Percentiles rank a stretch among this genome's conserved stretches.
phyloP scores from a whole-genome alignment of 2,113 vertebrate species.

The Otocyon megalotis region DNA sequence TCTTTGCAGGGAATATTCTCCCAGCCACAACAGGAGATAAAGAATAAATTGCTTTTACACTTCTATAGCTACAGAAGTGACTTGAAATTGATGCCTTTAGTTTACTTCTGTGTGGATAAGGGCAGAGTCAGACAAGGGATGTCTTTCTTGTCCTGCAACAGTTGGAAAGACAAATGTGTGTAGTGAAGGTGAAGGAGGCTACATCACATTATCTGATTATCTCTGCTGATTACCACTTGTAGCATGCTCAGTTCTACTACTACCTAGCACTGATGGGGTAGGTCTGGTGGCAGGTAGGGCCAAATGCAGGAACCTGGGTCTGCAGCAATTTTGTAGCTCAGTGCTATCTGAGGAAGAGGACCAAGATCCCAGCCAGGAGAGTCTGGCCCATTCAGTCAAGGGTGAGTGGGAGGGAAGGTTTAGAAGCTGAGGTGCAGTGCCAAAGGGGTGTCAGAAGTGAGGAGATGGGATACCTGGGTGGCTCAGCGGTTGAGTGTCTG shows the following conservation, averaged over 20 bases:
- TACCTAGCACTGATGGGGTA: neutral
- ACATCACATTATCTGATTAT: slow-evolving; percentile 4
- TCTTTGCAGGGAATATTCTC: slow-evolving; percentile 15
- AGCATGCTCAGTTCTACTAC: neutral
- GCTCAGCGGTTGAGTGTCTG: too few relatives aligned
- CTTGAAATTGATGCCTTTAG: slow-evolving; percentile 49
- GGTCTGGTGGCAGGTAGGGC: neutral
- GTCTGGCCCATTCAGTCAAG: neutral
- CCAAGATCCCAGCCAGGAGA: neutral
- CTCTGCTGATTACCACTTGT: neutral
- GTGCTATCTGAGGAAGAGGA: neutral
- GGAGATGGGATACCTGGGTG: too few relatives aligned
- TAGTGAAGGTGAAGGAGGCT: neutral
- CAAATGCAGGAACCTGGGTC: neutral
- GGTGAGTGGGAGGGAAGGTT: neutral
- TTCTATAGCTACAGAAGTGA: neutral
- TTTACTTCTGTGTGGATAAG: slow-evolving; percentile 49
- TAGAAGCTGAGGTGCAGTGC: neutral
- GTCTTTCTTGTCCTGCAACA: slow-evolving; percentile 44
- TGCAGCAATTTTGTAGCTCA: neutral
- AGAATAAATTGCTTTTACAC: slow-evolving; percentile 22
- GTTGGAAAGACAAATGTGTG: slow-evolving; percentile 25
- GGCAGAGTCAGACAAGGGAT: slow-evolving; percentile 36
- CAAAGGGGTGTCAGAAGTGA: neutral
- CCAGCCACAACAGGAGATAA: neutral